Percentiles rank a stretch among this genome's conserved stretches.
These are phyloP conservation scores for Lasiurus cinereus DNA, from an alignment of 2,113 vertebrate species.

Conservation along the genomic window DNA sequence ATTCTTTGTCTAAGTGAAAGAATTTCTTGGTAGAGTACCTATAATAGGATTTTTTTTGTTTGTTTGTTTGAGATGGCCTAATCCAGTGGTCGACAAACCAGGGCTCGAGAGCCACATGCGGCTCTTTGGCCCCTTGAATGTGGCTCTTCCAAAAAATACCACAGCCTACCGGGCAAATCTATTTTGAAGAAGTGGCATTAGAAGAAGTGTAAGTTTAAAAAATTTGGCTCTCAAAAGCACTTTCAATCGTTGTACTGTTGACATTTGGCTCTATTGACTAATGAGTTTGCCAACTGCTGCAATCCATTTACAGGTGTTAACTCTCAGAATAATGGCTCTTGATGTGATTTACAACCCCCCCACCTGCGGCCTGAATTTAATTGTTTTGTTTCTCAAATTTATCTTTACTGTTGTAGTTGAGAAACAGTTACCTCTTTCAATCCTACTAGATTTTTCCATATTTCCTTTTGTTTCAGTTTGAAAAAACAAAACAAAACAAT, in stretches of 20 bases:
- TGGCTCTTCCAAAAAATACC: no score
- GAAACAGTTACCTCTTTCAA: not conserved
- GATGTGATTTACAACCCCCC: no score
- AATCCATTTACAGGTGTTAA: not conserved
- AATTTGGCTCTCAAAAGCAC: no score
- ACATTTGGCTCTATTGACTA: no score
- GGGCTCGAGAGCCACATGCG: no score
- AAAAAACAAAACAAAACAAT: not conserved
- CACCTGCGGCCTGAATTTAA: not conserved
- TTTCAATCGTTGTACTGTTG: no score
- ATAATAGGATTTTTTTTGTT: not conserved
- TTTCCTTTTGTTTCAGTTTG: not conserved
- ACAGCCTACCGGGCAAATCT: no score
- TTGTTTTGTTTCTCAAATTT: not conserved
- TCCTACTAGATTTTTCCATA: not conserved
- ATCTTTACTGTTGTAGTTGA: slow-evolving; percentile 12
- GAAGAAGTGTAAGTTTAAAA: no score
- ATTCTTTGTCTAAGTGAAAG: not conserved
- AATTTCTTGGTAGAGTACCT: not conserved
- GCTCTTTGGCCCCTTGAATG: no score
- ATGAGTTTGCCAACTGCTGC: no score
- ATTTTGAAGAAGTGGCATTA: no score
- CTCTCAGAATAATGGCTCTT: not conserved
- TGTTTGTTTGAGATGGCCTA: not conserved
- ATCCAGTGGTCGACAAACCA: not conserved